Evolutionary conservation across 2,113 vertebrate species (phyloP), one percentile per base, ranked within the genome.

Genomic region (Vulpes vulpes): DNA sequence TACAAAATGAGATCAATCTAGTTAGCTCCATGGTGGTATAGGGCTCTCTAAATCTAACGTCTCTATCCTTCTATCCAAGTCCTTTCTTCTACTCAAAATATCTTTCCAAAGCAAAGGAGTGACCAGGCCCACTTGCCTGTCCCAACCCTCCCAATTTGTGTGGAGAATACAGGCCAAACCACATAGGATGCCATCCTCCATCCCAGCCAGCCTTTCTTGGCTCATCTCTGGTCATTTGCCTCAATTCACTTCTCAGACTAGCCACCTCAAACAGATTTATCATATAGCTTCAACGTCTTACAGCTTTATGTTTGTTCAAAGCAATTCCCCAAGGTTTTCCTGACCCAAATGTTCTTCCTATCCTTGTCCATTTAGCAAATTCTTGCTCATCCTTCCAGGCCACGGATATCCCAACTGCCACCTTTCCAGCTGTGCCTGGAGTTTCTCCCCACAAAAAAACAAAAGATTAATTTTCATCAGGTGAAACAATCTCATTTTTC

Each of bases 1-100:
- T 55, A 60, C n/a, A 82, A 96, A 95, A 88, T 86, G n/a, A 16
- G 27, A 94, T 25, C 55, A 22, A 55, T 19, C 86, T n/a, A 82
- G 35, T 88, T n/a, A 81, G 25, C 15, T 35, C 19, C 7, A 38
- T 5, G 1, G 0, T 11, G 60, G 9, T 51, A 6, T 85, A 9
- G 11, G 5, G 3, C 74, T 74, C 20, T 91, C 62, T 87, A 38
- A 30, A 62, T 49, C 6, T 25, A 67, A 73, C 2, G 2, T 38
- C 32, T 60, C 74, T 7, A 17, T 51, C 2, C 35, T 71, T 76
- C 25, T 7, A 73, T 62, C 5, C 1, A 35, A 9, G 57, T 71
- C 23, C 23, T 49, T 81, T 79, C 14, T 92, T 90, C 30, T 88
- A 84, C 22, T 22, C 11, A 15, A 49, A 59, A 88, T 11, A 76